Base-by-base conservation (phyloP, 2,113 vertebrate species). In the Petrocephalus microphthalmus region DNA sequence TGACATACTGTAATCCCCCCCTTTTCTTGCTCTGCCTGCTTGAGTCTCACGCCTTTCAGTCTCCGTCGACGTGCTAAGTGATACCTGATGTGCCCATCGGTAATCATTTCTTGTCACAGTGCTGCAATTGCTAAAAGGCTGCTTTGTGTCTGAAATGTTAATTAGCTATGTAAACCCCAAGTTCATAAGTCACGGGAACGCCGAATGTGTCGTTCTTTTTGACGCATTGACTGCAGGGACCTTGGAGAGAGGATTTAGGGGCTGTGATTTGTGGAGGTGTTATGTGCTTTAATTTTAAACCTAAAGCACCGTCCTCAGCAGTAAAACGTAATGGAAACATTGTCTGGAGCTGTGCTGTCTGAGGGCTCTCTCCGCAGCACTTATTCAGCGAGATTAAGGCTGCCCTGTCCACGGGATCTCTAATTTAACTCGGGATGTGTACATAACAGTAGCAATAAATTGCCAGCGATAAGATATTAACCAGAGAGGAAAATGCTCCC, bases 361-460 rank as follows among this genome's bases (percentile, higher is more conserved):
- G 71, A 42, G 47, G 13, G 45, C 45, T 25, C 45, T 84, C 49
- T 84, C 82, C 19, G 47, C 45, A 52, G 49, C 45, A 45, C 20
- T 84, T 49, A 49, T 84, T 84, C 82, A 84, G 82, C 82, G 45
- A 85, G 51, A 85, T 85, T 54, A 85, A 54, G 84, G 15, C 84
- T 29, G 51, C 29, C 84, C 74, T 83, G 67, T 89, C 91, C 93
- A 92, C 56, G 6, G 88, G 86, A 88, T 88, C 87, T 93, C 91
- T 91, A 84, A 91, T 91, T 88, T 89, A 85, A 52, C 1, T 81
- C 20, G 86, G 37, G 47, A 74, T 74, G 5, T 64, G 51, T 82
- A 92, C 87, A 86, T 92, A 92, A 92, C 91, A 90, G 90, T 52
- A 64, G 86, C 84, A 84, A 88, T 93, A 91, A 93, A 94, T 89